Evolutionary conservation across 2,113 vertebrate genomes (phyloP).

Genomic region (Typhlomys cinereus): DNA sequence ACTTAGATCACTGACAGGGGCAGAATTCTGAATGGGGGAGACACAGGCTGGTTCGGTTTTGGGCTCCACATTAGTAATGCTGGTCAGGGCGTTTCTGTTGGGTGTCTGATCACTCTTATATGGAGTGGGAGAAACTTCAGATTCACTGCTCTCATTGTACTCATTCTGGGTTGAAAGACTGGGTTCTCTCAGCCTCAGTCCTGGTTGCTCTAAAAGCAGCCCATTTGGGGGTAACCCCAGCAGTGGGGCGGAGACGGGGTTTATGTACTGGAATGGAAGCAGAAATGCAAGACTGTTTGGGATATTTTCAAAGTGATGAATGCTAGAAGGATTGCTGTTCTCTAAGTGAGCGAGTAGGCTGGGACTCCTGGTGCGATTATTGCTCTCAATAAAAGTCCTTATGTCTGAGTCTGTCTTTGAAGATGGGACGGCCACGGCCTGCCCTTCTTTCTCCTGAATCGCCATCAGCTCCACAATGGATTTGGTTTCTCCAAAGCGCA

Average conservation of each 20-base stretch:
- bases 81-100: constrained; percentile 91
- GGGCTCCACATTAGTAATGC: constrained; percentile 94
- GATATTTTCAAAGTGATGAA: constrained; percentile 99
- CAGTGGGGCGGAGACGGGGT: constrained; percentile 97
- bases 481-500: constrained; percentile 99
- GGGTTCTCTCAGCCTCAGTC: constrained; percentile 93
- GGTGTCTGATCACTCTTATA: constrained; percentile 94
- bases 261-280: constrained; percentile 99
- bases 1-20: constrained; percentile 87
- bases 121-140: constrained; percentile 96
- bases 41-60: constrained; percentile 95
- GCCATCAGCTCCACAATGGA: constrained; percentile 99
- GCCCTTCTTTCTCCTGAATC: constrained; percentile 99
- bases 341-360: constrained; percentile 97
- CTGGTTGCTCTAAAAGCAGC: constrained; percentile 93
- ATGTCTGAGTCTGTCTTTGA: constrained; percentile 99
- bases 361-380: constrained; percentile 97
- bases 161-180: constrained; percentile 94
- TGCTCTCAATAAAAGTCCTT: constrained; percentile 99
- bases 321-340: constrained; percentile 98
- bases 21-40: constrained; percentile 89
- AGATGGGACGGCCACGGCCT: constrained; percentile 97
- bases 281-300: constrained; percentile 98
- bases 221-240: constrained; percentile 97
- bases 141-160: constrained; percentile 97